These are phyloP conservation scores for Aporophyla lueneburgensis DNA, from an alignment of 2,888 invertebrate species.

Conservation along the genomic window DNA sequence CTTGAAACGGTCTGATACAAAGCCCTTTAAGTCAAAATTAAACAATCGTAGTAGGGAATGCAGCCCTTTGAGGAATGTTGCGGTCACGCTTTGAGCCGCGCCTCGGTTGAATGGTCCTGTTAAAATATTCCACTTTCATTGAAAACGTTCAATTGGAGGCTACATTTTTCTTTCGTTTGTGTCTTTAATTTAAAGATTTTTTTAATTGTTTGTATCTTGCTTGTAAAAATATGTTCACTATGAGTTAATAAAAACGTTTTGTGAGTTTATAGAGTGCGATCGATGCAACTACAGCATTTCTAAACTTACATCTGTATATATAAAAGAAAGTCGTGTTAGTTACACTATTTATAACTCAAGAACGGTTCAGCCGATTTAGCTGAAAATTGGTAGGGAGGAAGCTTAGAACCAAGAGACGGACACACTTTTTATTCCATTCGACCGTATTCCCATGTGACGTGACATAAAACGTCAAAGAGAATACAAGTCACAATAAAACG, in stretches of 20 bases:
- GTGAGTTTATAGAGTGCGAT: background rate
- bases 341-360: no score
- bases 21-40: slow-evolving; percentile 60
- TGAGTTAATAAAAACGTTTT: background rate
- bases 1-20: slow-evolving; percentile 35
- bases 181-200: slow-evolving; percentile 6
- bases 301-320: background rate
- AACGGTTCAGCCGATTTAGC: no score
- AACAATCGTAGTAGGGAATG: slow-evolving; percentile 69
- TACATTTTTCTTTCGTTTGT: slow-evolving; percentile 10
- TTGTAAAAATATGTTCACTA: background rate
- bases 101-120: slow-evolving; percentile 62
- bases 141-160: slow-evolving; percentile 41
- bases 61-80: slow-evolving; percentile 69
- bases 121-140: slow-evolving; percentile 64
- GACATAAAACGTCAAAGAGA: no score
- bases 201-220: background rate
- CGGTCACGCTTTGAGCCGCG: slow-evolving; percentile 72
- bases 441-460: no score
- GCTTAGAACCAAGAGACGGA: no score
- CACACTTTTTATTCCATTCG: no score
- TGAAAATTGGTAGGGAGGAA: no score
- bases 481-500: no score
- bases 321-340: no score
- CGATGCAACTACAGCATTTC: background rate